Evolutionary conservation across 2,888 invertebrate species (phyloP), one percentile per base, ranked within the genome.

Genomic region (Micoletzkya japonica): DNA sequence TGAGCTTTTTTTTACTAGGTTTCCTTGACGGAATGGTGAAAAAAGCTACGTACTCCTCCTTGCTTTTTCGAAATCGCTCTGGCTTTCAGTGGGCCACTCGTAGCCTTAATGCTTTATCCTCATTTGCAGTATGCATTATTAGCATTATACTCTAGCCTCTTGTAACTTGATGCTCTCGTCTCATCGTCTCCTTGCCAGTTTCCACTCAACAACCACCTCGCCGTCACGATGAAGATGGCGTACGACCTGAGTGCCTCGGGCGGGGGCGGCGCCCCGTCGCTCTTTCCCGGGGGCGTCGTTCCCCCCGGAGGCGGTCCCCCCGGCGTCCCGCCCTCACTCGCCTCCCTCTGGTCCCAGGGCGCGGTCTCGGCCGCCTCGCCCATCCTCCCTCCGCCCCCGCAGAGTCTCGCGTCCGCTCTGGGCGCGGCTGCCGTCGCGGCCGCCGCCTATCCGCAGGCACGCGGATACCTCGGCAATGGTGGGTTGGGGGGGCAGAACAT

Each of bases 291-390:
- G 10, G 28, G 34, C n/a, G 30, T 20, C 1, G 54, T 28, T 0
- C 28, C 36, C 37, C n/a, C n/a, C n/a, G n/a, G n/a, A n/a, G 66
- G 66, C 30, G 58, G 58, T 10, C 44, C 37, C 1, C 26, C 26
- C 26, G 54, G 30, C 7, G 44, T 17, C 24, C 26, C 39, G 20
- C 58, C 57, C n/a, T 58, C 58, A 3, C 49, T 68, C 44, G 57
- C 68, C 26, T 44, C 44, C 14, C 68, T 68, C 57, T 68, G 68
- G 68, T 49, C 68, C 56, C 7, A 10, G 17, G 24, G 24, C 56
- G 17, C 54, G 20, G 54, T 54, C 54, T 30, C 52, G 4, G 37
- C 30, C 52, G 52, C n/a, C 26, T 50, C 63, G 34, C 58, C 58
- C 59, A 39, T 34, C 4, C 59, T 59, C 28, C 59, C 59, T 39